phyloP scores from a whole-genome alignment of 2,888 invertebrate species.

The Drosophila multiciliata region DNA sequence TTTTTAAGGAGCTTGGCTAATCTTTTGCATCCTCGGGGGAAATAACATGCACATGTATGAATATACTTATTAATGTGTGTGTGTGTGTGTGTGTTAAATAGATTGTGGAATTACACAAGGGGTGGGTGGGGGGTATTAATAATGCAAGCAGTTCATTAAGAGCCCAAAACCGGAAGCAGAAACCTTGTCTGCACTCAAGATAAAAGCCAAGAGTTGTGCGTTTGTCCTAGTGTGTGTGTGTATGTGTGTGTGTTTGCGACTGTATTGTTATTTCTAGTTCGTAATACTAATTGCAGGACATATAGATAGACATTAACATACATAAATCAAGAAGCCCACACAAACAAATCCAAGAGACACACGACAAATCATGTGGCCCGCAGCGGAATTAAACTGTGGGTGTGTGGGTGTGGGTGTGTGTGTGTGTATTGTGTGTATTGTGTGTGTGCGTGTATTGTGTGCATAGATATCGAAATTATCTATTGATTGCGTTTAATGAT shows the following conservation, averaged over 20 bases:
- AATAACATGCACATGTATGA: background rate
- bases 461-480: conserved; percentile 46
- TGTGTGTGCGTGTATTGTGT: conserved; percentile 14
- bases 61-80: background rate
- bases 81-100: background rate
- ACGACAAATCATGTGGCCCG: conserved; percentile 46
- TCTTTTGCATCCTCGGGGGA: background rate
- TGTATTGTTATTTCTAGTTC: conserved; percentile 42
- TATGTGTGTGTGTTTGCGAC: background rate
- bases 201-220: conserved; percentile 5
- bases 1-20: background rate
- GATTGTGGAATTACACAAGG: background rate
- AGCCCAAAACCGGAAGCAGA: conserved; percentile 28
- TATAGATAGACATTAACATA: conserved; percentile 52
- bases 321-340: conserved; percentile 43
- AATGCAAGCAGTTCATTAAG: conserved; percentile 56
- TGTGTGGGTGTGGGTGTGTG: background rate
- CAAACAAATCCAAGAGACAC: conserved; percentile 32
- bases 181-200: conserved; percentile 2
- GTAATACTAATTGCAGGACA: conserved; percentile 67
- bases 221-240: background rate
- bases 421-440: conserved; percentile 10
- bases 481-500: conserved; percentile 39
- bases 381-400: conserved; percentile 17
- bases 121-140: conserved; percentile 19